Evolutionary conservation across 2,797 vertebrate genomes (phyloP).

Genomic region (Psittacula echo): DNA sequence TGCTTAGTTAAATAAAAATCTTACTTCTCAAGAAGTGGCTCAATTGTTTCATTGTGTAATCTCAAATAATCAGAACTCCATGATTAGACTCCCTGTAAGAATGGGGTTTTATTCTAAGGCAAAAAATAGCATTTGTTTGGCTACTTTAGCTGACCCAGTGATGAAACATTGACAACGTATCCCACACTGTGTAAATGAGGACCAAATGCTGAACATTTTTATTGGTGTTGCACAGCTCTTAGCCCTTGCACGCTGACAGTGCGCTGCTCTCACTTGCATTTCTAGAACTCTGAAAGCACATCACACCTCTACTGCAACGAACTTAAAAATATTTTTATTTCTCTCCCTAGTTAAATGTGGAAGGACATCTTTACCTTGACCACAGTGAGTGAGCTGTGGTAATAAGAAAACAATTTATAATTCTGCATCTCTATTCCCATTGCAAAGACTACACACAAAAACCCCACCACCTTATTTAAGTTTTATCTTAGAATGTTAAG

Average conservation of each 20-base stretch:
- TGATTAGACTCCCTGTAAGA: neutral
- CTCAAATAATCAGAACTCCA: neutral
- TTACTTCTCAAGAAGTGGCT: conserved; percentile 46
- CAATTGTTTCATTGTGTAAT: conserved; percentile 26
- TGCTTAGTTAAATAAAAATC: conserved; percentile 59
- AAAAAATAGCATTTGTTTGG: neutral
- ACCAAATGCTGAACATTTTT: neutral
- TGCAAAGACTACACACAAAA: neutral
- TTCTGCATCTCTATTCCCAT: neutral
- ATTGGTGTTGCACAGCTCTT: neutral
- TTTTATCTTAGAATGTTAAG: neutral
- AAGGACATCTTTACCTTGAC: neutral
- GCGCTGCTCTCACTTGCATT: neutral
- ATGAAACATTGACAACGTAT: neutral
- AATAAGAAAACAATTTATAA: neutral
- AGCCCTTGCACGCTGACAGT: neutral
- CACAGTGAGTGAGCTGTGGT: neutral
- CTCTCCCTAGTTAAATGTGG: accelerated
- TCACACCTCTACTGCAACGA: neutral
- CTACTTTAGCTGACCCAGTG: neutral
- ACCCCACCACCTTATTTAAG: neutral
- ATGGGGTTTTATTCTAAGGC: neutral
- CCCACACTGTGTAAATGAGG: accelerated
- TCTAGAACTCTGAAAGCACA: neutral
- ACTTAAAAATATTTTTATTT: neutral